Conservation (phyloP, 2,888 invertebrate species). For the Acrobasis consociella region DNA sequence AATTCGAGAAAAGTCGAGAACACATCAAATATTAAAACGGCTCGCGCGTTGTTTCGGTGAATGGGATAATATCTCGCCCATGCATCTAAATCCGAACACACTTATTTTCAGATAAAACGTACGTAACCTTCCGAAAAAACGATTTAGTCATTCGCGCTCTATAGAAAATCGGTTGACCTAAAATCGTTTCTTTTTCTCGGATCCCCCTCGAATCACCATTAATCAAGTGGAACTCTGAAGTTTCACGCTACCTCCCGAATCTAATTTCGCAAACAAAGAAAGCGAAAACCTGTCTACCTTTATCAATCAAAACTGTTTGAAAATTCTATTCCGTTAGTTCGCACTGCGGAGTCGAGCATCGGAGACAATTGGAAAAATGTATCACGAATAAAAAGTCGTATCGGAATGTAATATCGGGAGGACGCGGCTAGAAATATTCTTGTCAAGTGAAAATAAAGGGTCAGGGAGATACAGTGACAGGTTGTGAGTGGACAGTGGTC, state of each 20-base stretch:
- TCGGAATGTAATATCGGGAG: slow-evolving; percentile 79
- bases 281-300: slow-evolving; percentile 80
- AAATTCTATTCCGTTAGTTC: slow-evolving; percentile 80
- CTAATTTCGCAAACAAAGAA: slow-evolving; percentile 81
- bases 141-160: slow-evolving; percentile 54
- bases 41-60: slow-evolving; percentile 74
- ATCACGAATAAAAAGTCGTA: slow-evolving; percentile 81
- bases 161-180: slow-evolving; percentile 59
- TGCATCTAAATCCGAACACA: slow-evolving; percentile 70
- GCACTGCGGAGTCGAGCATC: slow-evolving; percentile 64
- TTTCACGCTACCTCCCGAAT: slow-evolving; percentile 74
- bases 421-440: slow-evolving; percentile 73
- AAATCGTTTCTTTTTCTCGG: slow-evolving; percentile 64
- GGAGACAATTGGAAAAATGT: slow-evolving; percentile 80
- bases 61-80: slow-evolving; percentile 74
- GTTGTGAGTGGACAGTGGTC: slow-evolving; percentile 78
- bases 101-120: slow-evolving; percentile 53
- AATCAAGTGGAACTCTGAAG: slow-evolving; percentile 77
- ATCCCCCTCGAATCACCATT: slow-evolving; percentile 70
- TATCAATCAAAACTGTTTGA: slow-evolving; percentile 82
- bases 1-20: slow-evolving; percentile 81
- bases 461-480: slow-evolving; percentile 78
- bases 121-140: slow-evolving; percentile 41
- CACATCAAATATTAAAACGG: slow-evolving; percentile 78
- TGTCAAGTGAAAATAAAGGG: slow-evolving; percentile 82